Percentiles rank a stretch among this genome's conserved stretches.
Evolutionary conservation across 2,797 vertebrate species (phyloP).

Genomic region (Pyrocephalus nanus): DNA sequence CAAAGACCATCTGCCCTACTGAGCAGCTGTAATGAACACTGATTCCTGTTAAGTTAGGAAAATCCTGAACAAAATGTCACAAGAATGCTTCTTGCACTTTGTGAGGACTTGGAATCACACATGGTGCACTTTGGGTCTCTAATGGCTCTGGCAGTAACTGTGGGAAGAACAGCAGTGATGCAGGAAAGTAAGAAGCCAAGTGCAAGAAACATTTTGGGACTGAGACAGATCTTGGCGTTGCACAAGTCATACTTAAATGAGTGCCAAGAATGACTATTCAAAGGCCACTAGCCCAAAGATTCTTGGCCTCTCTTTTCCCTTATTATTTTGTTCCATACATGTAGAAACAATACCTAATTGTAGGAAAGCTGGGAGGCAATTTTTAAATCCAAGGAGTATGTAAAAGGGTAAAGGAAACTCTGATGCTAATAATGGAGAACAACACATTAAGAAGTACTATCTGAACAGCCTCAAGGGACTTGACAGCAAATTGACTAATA

Average conservation of each 20-base stretch:
- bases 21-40: not conserved
- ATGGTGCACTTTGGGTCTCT: not conserved
- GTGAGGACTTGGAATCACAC: slow-evolving; percentile 34
- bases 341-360: slow-evolving; percentile 23
- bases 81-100: slow-evolving; percentile 26
- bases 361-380: slow-evolving; percentile 13
- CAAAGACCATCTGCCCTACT: not conserved
- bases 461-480: not conserved
- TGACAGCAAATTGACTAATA: not conserved
- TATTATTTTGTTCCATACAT: not conserved
- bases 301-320: not conserved
- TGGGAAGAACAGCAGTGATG: not conserved
- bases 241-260: not conserved
- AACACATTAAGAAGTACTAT: not conserved
- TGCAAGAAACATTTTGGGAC: not conserved
- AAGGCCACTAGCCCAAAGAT: slow-evolving; percentile 21
- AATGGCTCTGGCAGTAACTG: slow-evolving; percentile 11
- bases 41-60: not conserved
- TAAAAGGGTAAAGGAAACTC: slow-evolving; percentile 44
- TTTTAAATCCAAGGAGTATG: not conserved
- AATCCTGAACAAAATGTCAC: slow-evolving; percentile 11
- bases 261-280: slow-evolving; percentile 23
- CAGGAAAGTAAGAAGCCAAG: not conserved
- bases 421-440: not conserved
- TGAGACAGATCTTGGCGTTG: slow-evolving; percentile 1